Evolutionary conservation across 2,797 vertebrate species (phyloP), one percentile per base, ranked within the genome.

Genomic region (Cryptoblepharus egeriae): DNA sequence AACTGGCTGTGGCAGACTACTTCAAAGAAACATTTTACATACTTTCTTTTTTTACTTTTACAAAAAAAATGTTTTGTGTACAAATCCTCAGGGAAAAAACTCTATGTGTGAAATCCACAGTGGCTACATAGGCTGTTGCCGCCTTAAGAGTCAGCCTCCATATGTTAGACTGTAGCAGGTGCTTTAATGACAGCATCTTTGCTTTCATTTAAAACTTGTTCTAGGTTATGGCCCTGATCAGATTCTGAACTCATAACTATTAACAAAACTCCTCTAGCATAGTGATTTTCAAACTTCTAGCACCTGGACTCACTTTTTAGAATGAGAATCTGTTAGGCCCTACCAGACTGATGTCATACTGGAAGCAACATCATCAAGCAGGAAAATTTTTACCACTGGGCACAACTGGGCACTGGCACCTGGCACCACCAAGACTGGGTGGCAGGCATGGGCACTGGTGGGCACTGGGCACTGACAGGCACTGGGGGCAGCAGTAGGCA

Each of bases 21-120:
- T 89, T 91, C 80, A 84, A 89, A 91, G 89, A 77, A 28, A 4
- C 20, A 81, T 26, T 89, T 87, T 87, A 63, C 68, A 75, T 81
- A 75, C 26, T 65, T 42, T 5, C 49, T 70, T 63, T 52, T 52
- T 86, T 73, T 78, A 30, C 76, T 0, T 1, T 39, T 60, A 65
- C 26, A 52, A 74, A 65, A 65, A 49, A 49, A 49, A 49, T n/a
- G 9, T 42, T 42, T 39, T 76, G 26, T 37, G 28, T 49, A 65
- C 32, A 81, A 81, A 72, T 69, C 13, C 0, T 0, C 55, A 58
- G 45, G 68, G 42, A 79, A 83, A 80, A 69, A 78, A 28, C 4
- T n/a, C 0, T 1, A 30, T 15, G 26, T 85, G 28, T 75, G 82
- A 88, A 85, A 85, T 55, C 30, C 61, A 52, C 83, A 58, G 72